phyloP scores from a whole-genome alignment of 2,888 invertebrate genomes.

The Cephus runcator region DNA sequence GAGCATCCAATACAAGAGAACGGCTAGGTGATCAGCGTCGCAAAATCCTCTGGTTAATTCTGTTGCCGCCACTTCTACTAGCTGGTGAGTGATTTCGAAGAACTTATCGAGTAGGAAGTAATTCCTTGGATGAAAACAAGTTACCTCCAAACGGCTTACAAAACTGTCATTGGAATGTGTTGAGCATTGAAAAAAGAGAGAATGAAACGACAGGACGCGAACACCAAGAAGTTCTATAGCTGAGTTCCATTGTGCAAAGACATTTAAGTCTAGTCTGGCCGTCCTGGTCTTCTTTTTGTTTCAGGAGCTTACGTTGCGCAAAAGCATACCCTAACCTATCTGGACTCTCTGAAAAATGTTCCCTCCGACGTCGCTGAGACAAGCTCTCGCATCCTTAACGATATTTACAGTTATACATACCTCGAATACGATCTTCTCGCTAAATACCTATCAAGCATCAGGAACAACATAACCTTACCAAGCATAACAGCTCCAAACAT shows the following conservation, averaged over 20 bases:
- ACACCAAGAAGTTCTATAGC: background rate
- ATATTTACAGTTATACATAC: conserved; percentile 45
- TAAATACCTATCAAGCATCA: conserved; percentile 49
- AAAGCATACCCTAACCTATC: conserved; percentile 56
- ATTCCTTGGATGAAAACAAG: background rate
- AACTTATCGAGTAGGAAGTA: background rate
- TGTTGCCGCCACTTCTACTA: conserved; percentile 69
- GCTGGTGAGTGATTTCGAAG: conserved; percentile 67
- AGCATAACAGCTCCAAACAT: conserved; percentile 50
- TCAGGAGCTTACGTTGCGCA: conserved; percentile 62
- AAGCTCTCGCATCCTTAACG: conserved; percentile 51
- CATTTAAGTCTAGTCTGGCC: conserved; percentile 46
- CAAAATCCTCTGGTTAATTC: conserved; percentile 61
- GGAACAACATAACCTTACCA: conserved; percentile 44
- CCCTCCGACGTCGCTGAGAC: conserved; percentile 53
- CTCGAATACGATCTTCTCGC: conserved; percentile 48
- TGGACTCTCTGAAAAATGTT: conserved; percentile 58
- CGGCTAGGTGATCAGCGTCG: conserved; percentile 39
- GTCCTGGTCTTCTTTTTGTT: conserved; percentile 59
- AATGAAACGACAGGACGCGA: background rate
- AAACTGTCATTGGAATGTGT: background rate
- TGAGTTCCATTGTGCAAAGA: conserved; percentile 21
- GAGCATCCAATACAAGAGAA: conserved; percentile 41
- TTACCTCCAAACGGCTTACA: background rate
- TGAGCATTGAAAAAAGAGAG: background rate